Conservation (phyloP, 2,888 invertebrate species). For the Diarsia rubi region DNA sequence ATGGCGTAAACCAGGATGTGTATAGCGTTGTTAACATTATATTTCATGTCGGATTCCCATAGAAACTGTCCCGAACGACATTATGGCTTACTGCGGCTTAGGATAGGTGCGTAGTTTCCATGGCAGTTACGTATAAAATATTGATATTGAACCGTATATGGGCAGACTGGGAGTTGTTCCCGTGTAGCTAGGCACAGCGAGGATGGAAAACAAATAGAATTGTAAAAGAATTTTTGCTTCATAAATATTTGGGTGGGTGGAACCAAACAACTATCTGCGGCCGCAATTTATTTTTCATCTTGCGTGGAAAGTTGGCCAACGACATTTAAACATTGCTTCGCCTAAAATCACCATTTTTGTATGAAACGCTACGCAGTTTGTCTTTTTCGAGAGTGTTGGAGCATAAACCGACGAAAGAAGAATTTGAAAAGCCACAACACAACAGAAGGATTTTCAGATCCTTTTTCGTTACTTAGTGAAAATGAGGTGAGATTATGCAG, state of each 20-base stretch:
- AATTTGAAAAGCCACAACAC: neutral
- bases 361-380: neutral
- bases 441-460: neutral
- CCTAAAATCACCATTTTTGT: neutral
- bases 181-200: neutral
- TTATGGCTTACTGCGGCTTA: conserved; percentile 29
- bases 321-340: neutral
- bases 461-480: neutral
- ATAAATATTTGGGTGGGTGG: neutral
- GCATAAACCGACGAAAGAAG: neutral
- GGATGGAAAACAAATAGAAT: neutral
- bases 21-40: conserved; percentile 35
- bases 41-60: conserved; percentile 48
- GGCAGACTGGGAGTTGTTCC: neutral
- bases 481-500: neutral
- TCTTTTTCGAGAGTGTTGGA: neutral
- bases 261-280: neutral
- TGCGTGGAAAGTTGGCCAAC: neutral
- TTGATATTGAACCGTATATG: conserved; percentile 33
- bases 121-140: conserved; percentile 43
- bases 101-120: conserved; percentile 35
- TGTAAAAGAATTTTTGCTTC: too few species aligned
- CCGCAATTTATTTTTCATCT: neutral
- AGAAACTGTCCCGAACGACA: conserved; percentile 20
- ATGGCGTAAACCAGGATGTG: conserved; percentile 23